Percentiles rank a stretch among this genome's conserved stretches.
These are phyloP conservation scores for Proteles cristata DNA, from an alignment of 2,113 vertebrate genomes.

Conservation along the genomic window DNA sequence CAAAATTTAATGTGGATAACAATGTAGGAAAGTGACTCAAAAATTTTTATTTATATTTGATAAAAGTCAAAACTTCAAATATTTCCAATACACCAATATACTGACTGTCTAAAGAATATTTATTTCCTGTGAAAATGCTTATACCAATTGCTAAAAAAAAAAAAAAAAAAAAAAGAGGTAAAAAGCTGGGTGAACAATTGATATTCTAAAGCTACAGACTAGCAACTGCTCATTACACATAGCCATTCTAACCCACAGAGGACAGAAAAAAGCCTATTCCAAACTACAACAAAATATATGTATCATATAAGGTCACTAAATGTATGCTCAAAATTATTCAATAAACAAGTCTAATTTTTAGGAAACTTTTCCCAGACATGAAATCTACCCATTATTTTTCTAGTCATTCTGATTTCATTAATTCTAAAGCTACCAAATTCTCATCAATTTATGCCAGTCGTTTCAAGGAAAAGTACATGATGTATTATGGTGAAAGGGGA, in stretches of 20 bases:
- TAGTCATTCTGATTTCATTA: background rate
- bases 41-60: background rate
- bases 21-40: background rate
- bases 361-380: background rate
- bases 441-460: background rate
- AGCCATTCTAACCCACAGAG: background rate
- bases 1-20: background rate
- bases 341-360: background rate
- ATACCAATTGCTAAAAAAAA: background rate
- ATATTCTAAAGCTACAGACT: background rate
- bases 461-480: background rate
- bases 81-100: constrained; percentile 1
- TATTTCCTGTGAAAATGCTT: background rate
- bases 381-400: background rate
- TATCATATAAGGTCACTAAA: background rate
- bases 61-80: constrained; percentile 2
- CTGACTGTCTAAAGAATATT: background rate
- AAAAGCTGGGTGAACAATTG: background rate
- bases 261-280: background rate
- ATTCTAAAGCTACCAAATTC: background rate
- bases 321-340: background rate
- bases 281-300: background rate
- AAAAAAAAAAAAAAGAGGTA: background rate
- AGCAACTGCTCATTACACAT: background rate
- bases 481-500: background rate